Conservation (phyloP, 2,888 invertebrate genomes). For the Drosophila eohydei region DNA sequence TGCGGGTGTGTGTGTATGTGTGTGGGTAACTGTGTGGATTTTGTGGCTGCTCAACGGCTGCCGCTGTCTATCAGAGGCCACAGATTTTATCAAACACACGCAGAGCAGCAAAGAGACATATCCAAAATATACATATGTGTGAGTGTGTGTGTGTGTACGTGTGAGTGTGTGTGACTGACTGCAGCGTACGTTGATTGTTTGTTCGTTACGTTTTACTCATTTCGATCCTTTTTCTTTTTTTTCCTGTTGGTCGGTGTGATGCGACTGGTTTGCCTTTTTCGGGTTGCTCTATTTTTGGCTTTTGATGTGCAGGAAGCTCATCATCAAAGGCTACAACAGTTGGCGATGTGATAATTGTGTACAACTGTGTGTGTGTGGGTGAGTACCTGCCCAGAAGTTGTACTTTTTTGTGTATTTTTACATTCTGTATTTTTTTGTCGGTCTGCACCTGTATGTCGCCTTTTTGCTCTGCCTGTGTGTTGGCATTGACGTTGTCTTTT, state of each 20-base stretch:
- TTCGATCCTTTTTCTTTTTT: conserved; percentile 65
- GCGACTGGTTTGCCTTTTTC: conserved; percentile 46
- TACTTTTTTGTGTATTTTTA: conserved; percentile 13
- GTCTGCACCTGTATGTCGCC: conserved; percentile 48
- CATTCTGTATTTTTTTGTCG: conserved; percentile 15
- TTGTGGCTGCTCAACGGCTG: conserved; percentile 71
- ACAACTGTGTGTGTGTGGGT: conserved; percentile 32
- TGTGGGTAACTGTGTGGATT: conserved; percentile 53
- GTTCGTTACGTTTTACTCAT: conserved; percentile 78
- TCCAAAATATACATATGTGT: conserved; percentile 9
- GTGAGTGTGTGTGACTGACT: conserved; percentile 63
- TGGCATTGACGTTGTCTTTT: conserved; percentile 43
- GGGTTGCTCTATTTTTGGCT: conserved; percentile 74
- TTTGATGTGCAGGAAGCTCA: conserved; percentile 80
- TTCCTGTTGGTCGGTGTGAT: conserved; percentile 32
- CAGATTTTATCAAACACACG: conserved; percentile 69
- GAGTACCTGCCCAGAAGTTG: conserved; percentile 10
- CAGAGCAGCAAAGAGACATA: conserved; percentile 48
- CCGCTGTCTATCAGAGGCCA: conserved; percentile 61
- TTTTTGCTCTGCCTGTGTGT: conserved; percentile 30
- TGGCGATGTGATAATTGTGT: conserved; percentile 71
- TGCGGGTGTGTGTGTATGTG: conserved; percentile 27
- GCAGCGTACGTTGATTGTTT: conserved; percentile 71
- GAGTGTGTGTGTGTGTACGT: not conserved
- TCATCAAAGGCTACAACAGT: conserved; percentile 68